Percentiles rank a stretch among this genome's conserved stretches.
Conservation (phyloP, 2,113 vertebrate genomes). For the Clarias gariepinus region DNA sequence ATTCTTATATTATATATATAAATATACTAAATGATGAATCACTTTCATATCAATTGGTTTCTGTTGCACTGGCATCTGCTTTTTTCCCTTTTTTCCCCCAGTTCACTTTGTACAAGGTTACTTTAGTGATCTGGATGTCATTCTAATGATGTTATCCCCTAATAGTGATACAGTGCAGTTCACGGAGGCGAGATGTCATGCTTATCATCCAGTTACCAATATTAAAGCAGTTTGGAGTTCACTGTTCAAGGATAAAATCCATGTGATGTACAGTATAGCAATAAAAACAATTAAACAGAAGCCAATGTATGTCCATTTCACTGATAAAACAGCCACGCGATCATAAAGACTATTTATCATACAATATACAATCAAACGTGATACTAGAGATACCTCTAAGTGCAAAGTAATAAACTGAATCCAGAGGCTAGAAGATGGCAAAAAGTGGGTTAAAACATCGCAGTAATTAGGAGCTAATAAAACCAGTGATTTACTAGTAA, state of each 20-base stretch:
- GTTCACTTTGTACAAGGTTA: neutral
- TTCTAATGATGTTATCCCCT: neutral
- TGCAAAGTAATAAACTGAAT: neutral
- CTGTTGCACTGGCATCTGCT: neutral
- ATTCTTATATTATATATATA: too few relatives aligned
- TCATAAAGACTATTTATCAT: neutral
- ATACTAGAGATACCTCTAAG: neutral
- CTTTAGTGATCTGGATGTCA: neutral
- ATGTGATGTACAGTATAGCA: neutral
- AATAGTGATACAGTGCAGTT: neutral
- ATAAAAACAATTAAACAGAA: constrained; percentile 5
- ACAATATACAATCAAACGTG: neutral
- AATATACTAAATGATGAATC: neutral
- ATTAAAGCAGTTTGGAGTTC: constrained; percentile 4
- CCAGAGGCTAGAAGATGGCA: neutral
- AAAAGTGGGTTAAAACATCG: neutral
- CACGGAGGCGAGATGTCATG: neutral
- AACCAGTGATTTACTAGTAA: neutral
- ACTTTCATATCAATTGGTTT: neutral
- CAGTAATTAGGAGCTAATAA: neutral
- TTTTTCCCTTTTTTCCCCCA: neutral
- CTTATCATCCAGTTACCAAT: neutral
- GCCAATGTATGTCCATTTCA: neutral
- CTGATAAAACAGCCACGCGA: neutral
- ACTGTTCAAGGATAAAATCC: neutral